These are phyloP conservation scores for Platichthys flesus DNA, from an alignment of 2,113 vertebrate species.

Conservation along the genomic window DNA sequence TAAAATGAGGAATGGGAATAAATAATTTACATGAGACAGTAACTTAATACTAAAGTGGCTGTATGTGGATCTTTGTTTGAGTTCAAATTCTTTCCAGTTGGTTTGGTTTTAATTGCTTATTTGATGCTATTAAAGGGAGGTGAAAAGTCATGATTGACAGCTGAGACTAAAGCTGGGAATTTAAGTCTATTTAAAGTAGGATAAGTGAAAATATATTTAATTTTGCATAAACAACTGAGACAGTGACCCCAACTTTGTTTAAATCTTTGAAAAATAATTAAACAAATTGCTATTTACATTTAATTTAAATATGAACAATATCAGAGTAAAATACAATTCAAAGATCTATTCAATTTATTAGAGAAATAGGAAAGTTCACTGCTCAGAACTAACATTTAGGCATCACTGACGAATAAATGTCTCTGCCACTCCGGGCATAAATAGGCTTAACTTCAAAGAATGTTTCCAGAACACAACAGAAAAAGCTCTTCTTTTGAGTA, in stretches of 20 bases:
- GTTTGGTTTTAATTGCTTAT: too few relatives aligned
- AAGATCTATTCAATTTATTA: conserved; percentile 7
- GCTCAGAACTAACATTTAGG: conserved; percentile 34
- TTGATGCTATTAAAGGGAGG: too few relatives aligned
- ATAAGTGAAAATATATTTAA: background rate
- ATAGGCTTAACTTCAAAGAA: conserved; percentile 61
- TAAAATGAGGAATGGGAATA: too few relatives aligned
- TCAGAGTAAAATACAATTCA: background rate
- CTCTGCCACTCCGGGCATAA: conserved; percentile 41
- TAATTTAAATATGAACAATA: background rate
- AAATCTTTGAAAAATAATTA: too few relatives aligned
- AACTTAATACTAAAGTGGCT: too few relatives aligned
- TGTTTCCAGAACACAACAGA: conserved; percentile 47
- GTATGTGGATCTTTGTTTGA: too few relatives aligned
- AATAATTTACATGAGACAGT: too few relatives aligned
- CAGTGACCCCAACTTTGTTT: background rate
- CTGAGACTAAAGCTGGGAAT: background rate
- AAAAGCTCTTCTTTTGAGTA: conserved; percentile 24
- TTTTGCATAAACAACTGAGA: conserved; percentile 6
- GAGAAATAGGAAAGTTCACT: conserved; percentile 8
- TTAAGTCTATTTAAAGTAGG: background rate
- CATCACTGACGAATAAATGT: conserved; percentile 44
- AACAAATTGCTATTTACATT: background rate
- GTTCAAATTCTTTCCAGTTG: too few relatives aligned
- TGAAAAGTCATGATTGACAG: too few relatives aligned